phyloP scores from a whole-genome alignment of 2,113 vertebrate genomes.

The Lota lota region DNA sequence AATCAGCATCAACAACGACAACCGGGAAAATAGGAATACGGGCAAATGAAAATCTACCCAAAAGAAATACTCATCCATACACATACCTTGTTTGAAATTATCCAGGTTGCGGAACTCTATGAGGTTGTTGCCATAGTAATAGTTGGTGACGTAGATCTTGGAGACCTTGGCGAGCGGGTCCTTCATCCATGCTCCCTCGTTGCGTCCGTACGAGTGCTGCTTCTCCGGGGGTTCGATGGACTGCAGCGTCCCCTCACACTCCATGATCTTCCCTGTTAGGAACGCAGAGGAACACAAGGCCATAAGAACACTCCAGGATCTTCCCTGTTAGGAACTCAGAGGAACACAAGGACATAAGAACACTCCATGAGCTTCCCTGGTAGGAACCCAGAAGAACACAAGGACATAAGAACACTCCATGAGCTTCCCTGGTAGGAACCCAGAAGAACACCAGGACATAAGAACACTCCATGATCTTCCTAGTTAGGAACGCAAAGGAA shows the following conservation, averaged over 20 bases:
- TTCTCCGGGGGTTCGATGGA: constrained; percentile 82
- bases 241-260: constrained; percentile 88
- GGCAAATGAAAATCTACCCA: constrained; percentile 4
- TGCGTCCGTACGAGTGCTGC: constrained; percentile 94
- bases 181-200: constrained; percentile 98
- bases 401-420: constrained; percentile 5
- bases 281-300: neutral
- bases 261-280: constrained; percentile 43
- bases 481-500: neutral
- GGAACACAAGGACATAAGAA: constrained; percentile 5
- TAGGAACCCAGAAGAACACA: constrained; percentile 11
- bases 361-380: constrained; percentile 52
- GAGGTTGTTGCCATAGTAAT: constrained; percentile 95
- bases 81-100: constrained; percentile 92
- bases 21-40: neutral
- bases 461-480: neutral
- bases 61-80: neutral
- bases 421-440: constrained; percentile 8
- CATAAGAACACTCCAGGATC: constrained; percentile 23
- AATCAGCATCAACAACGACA: constrained; percentile 33
- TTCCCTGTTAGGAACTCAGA: constrained; percentile 65
- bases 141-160: constrained; percentile 95
- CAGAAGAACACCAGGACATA: constrained; percentile 1
- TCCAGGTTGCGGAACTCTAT: constrained; percentile 96
- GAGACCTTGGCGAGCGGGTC: constrained; percentile 86